Conservation (phyloP, 2,113 vertebrate species). For the Poecilia latipinna region DNA sequence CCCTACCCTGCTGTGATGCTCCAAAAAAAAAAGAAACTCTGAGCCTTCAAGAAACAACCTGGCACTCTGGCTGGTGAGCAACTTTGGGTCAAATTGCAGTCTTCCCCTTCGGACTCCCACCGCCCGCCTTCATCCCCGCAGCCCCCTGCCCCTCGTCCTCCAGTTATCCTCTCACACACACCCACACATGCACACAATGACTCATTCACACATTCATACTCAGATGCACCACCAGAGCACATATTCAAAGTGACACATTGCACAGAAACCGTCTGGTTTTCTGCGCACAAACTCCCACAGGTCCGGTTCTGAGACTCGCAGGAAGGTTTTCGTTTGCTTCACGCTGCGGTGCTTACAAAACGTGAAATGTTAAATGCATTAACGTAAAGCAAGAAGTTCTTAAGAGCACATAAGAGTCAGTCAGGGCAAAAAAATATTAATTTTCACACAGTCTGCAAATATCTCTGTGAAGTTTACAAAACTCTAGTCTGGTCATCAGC, state of each 20-base stretch:
- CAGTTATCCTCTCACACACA: constrained; percentile 46
- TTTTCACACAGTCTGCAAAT: not conserved
- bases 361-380: not conserved
- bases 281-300: constrained; percentile 55
- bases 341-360: not conserved
- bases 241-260: constrained; percentile 75
- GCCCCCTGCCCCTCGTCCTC: constrained; percentile 26
- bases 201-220: constrained; percentile 73
- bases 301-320: constrained; percentile 22
- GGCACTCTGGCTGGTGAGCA: constrained; percentile 47
- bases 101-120: not conserved
- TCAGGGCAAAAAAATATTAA: not conserved
- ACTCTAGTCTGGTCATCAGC: no score
- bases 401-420: not conserved
- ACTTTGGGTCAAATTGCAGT: constrained; percentile 59
- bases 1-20: constrained; percentile 36
- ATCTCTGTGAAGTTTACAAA: not conserved
- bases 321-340: not conserved
- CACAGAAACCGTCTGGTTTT: constrained; percentile 52
- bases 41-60: constrained; percentile 50
- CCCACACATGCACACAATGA: constrained; percentile 63
- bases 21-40: constrained; percentile 34
- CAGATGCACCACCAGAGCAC: constrained; percentile 51
- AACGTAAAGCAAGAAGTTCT: no score
- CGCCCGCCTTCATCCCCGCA: not conserved